Percentiles rank a stretch among this genome's conserved stretches.
Conservation (phyloP, 2,113 vertebrate species). For the Halichoeres trimaculatus region DNA sequence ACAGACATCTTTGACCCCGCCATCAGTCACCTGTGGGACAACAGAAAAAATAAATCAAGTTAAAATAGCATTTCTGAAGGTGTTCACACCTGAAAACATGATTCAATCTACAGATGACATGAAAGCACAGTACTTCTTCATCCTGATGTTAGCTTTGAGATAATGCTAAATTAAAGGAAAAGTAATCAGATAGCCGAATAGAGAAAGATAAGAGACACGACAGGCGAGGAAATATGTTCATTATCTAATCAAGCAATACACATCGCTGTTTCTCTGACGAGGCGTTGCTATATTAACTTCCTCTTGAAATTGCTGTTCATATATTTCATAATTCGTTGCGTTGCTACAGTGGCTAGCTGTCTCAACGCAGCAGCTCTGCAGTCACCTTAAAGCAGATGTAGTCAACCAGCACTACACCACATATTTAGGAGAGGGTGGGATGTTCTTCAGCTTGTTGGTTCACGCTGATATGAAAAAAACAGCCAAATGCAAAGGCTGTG, state of each 20-base stretch:
- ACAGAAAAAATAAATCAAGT: neutral
- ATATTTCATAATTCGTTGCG: no score
- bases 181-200: neutral
- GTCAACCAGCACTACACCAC: conserved; percentile 56
- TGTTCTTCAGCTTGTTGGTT: neutral
- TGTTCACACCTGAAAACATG: no score
- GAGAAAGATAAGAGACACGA: no score
- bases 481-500: conserved; percentile 27
- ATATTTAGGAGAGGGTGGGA: conserved; percentile 18
- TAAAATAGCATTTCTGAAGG: no score
- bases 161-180: neutral
- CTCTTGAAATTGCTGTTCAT: no score
- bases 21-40: conserved; percentile 61
- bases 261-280: neutral
- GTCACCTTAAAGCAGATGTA: conserved; percentile 46
- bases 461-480: conserved; percentile 2
- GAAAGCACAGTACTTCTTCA: neutral
- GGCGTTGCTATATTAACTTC: neutral
- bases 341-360: conserved; percentile 16
- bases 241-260: neutral
- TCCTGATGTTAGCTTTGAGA: neutral
- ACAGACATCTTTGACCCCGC: conserved; percentile 56
- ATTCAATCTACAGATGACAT: neutral
- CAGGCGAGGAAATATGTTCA: neutral
- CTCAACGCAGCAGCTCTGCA: conserved; percentile 3